Conservation (phyloP, 2,888 invertebrate genomes). For the Andrena praecox region DNA sequence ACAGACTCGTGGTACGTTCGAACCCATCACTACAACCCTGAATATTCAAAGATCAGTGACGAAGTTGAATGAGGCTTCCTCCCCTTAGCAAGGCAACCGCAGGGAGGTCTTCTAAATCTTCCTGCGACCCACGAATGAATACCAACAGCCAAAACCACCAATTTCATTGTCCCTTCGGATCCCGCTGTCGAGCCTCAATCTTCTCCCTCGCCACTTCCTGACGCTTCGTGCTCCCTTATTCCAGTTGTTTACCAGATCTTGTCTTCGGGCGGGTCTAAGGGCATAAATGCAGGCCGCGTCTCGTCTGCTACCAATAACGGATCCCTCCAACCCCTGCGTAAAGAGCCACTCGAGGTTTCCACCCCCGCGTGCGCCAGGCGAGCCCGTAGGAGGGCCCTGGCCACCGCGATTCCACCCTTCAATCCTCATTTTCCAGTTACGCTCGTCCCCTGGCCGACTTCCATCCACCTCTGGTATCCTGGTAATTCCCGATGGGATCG, state of each 20-base stretch:
- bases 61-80: too few species aligned
- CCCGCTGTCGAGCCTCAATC: neutral
- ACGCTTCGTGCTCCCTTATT: constrained; percentile 77
- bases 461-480: constrained; percentile 75
- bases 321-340: constrained; percentile 1
- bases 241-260: constrained; percentile 80
- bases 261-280: constrained; percentile 77
- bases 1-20: too few species aligned
- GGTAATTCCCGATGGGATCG: constrained; percentile 84
- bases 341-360: constrained; percentile 14
- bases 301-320: neutral
- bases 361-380: constrained; percentile 5
- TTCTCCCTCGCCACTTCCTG: constrained; percentile 76
- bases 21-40: too few species aligned
- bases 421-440: constrained; percentile 5
- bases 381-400: constrained; percentile 18
- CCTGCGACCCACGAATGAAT: too few species aligned
- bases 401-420: constrained; percentile 9
- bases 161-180: neutral
- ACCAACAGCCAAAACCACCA: neutral
- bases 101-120: too few species aligned
- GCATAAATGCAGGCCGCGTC: constrained; percentile 39
- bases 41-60: too few species aligned
- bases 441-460: constrained; percentile 14
- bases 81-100: too few species aligned